Conservation (phyloP, 1,140 invertebrate species). For the Papilio xuthus region DNA sequence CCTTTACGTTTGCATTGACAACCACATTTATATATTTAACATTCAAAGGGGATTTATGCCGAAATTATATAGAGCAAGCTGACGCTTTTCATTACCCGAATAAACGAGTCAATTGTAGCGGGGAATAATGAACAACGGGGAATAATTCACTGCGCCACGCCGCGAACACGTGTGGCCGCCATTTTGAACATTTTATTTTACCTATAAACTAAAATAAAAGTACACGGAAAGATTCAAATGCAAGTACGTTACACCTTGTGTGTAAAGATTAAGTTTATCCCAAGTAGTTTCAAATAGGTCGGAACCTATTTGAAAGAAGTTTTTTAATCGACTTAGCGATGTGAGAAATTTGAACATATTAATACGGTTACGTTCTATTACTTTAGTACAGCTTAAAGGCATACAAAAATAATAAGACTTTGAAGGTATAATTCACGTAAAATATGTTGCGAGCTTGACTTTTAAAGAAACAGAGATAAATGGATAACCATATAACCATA, state of each 20-base stretch:
- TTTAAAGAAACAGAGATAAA: too few relatives aligned
- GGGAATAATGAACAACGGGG: conserved; percentile 33
- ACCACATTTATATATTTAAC: conserved; percentile 34
- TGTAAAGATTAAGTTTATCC: neutral
- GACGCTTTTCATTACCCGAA: conserved; percentile 39
- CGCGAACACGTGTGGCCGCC: conserved; percentile 29
- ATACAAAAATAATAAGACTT: too few relatives aligned
- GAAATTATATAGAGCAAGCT: conserved; percentile 37
- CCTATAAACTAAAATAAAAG: conserved; percentile 11
- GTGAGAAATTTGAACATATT: too few relatives aligned
- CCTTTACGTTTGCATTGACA: conserved; percentile 26
- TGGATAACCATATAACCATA: too few relatives aligned
- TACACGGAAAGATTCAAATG: neutral
- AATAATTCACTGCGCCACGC: conserved; percentile 18
- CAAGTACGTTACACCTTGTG: neutral
- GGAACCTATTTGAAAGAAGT: neutral
- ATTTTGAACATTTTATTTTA: conserved; percentile 31
- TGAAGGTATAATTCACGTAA: too few relatives aligned
- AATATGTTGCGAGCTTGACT: too few relatives aligned
- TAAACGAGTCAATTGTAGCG: conserved; percentile 39
- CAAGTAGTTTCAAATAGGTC: neutral
- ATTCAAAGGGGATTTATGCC: conserved; percentile 37
- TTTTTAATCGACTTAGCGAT: neutral
- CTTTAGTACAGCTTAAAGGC: too few relatives aligned
- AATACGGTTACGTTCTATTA: too few relatives aligned